phyloP scores from a whole-genome alignment of 1,140 invertebrate genomes.

The Atta cephalotes region DNA sequence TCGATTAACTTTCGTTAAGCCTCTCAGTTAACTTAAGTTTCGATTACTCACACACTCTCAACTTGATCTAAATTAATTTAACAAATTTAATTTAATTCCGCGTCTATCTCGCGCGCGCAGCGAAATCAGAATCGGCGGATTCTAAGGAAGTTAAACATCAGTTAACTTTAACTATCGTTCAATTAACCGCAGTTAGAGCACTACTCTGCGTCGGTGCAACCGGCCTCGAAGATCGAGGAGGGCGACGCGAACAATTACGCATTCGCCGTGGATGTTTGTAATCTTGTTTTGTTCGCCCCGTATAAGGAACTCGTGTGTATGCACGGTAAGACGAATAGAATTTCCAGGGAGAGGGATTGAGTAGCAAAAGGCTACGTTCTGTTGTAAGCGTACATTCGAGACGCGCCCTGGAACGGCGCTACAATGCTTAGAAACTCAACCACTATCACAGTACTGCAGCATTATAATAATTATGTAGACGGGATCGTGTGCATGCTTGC shows the following conservation, averaged over 20 bases:
- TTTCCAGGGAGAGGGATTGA: not conserved
- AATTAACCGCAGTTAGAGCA: slow-evolving; percentile 24
- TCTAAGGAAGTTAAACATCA: not conserved
- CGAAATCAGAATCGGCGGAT: not conserved
- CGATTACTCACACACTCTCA: not conserved
- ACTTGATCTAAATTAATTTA: slow-evolving; percentile 6
- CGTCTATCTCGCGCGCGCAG: not conserved
- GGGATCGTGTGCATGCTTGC: slow-evolving; percentile 69
- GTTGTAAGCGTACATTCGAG: slow-evolving; percentile 18
- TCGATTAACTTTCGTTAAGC: not conserved
- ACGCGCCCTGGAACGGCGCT: slow-evolving; percentile 76
- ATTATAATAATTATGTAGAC: slow-evolving; percentile 85
- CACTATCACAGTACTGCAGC: slow-evolving; percentile 82
- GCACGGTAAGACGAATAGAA: slow-evolving; percentile 35
- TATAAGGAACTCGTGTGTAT: not conserved
- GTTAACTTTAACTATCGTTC: slow-evolving; percentile 26
- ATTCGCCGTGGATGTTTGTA: slow-evolving; percentile 9
- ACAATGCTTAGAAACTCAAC: slow-evolving; percentile 82
- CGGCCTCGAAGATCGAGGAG: not conserved
- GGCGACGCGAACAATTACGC: not conserved
- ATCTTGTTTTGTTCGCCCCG: slow-evolving; percentile 18
- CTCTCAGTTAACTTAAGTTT: slow-evolving; percentile 8
- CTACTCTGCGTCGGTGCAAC: slow-evolving; percentile 14
- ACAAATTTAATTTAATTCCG: slow-evolving; percentile 5
- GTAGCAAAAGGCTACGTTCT: not conserved